Evolutionary conservation across 92 coral and sea anemone genomes (phyloP), one percentile per base, ranked within the genome.

Genomic region (Meandrina meandrites): DNA sequence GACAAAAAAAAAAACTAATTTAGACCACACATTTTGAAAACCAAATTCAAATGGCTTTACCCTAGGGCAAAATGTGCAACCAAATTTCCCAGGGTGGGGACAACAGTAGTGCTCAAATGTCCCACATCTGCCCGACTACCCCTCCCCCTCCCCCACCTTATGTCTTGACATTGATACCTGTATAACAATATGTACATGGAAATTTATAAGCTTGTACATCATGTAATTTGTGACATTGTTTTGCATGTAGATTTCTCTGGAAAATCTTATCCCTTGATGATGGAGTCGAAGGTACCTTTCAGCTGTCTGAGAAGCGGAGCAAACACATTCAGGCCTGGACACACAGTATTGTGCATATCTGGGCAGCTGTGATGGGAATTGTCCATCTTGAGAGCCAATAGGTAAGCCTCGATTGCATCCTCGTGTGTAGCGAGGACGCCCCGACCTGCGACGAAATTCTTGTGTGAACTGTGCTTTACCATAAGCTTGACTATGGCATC

Each of bases 261-360:
- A 56, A 56, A 6, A 56, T 56, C 60, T 56, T 56, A 56, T 56
- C 24, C 60, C 18, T 56, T 21, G 21, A 56, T 56, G 60, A 56
- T 56, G 19, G 81, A 77, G 22, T 27, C 31, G 0, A 77, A 28
- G 31, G 31, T n/a, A 32, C 32, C 81, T 51, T 77, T 77, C n/a
- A 77, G 81, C 40, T 77, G 81, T 50, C 30, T 77, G 3, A 48
- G 62, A 77, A 77, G 81, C 60, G 53, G 81, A 16, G 56, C 31
- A 48, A 77, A 57, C 30, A 18, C 62, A 77, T 22, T 40, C 81
- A 77, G 53, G 24, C 56, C 64, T 16, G 81, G 81, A 34, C 81
- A 77, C 36, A 77, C 62, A 28, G 45, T 15, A 77, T 50, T 77
- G 62, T 77, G 62, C 81, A 77, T 50, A 48, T 51, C 81, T 15